Evolutionary conservation across 2,888 invertebrate species (phyloP).

Genomic region (Cheilosia pagana): DNA sequence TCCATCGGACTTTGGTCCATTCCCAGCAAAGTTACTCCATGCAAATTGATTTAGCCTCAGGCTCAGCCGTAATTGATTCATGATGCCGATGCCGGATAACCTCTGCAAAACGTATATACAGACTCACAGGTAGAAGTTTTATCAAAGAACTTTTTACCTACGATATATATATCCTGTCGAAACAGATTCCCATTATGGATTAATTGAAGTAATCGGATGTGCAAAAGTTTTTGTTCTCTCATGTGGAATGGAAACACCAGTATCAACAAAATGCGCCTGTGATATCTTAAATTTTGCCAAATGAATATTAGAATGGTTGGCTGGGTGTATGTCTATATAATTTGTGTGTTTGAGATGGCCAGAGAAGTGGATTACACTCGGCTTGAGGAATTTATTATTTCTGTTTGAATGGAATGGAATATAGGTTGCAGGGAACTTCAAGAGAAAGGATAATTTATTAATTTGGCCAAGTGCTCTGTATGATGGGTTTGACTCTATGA

Average conservation of each 20-base stretch:
- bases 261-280: background rate
- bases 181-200: slow-evolving; percentile 24
- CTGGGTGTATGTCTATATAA: background rate
- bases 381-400: slow-evolving; percentile 20
- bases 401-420: slow-evolving; percentile 22
- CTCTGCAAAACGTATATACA: slow-evolving; percentile 14
- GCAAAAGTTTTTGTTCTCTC: slow-evolving; percentile 4
- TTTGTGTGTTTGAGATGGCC: background rate
- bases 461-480: too few species aligned
- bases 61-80: slow-evolving; percentile 69
- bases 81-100: slow-evolving; percentile 51
- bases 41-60: slow-evolving; percentile 58
- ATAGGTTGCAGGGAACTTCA: too few species aligned
- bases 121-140: background rate
- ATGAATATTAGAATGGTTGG: slow-evolving; percentile 10
- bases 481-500: too few species aligned
- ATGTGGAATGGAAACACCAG: background rate
- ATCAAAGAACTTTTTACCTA: slow-evolving; percentile 21
- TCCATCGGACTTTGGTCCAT: slow-evolving; percentile 1
- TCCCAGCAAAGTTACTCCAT: slow-evolving; percentile 48
- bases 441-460: too few species aligned
- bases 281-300: slow-evolving; percentile 1
- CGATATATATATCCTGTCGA: slow-evolving; percentile 14
- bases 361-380: background rate
- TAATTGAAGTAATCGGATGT: slow-evolving; percentile 55